Percentiles rank a stretch among this genome's conserved stretches.
phyloP scores from a whole-genome alignment of 1,140 invertebrate species.

The Aphelinus certus region DNA sequence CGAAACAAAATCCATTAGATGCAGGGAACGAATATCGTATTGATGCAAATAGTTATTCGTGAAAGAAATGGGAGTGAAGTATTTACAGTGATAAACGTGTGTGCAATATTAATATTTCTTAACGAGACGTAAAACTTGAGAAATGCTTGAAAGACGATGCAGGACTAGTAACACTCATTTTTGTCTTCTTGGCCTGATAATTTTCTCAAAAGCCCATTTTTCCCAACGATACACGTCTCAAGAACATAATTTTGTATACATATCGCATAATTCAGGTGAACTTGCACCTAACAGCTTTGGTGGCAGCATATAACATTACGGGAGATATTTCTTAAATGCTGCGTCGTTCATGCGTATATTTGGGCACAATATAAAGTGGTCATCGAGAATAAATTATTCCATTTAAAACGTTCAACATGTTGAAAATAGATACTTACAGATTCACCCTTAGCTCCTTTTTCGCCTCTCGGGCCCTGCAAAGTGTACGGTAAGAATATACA shows the following conservation, averaged over 20 bases:
- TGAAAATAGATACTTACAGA: constrained; percentile 74
- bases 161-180: not conserved
- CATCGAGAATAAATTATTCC: too few species aligned
- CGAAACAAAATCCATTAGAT: constrained; percentile 22
- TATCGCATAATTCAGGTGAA: not conserved
- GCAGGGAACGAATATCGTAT: not conserved
- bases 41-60: constrained; percentile 27
- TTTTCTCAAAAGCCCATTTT: not conserved
- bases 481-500: not conserved
- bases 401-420: not conserved
- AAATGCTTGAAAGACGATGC: constrained; percentile 36
- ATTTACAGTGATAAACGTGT: not conserved
- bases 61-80: not conserved
- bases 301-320: constrained; percentile 57
- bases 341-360: constrained; percentile 33
- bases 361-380: too few species aligned
- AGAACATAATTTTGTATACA: too few species aligned
- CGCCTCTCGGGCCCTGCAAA: constrained; percentile 81
- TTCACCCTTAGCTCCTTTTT: constrained; percentile 88
- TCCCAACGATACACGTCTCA: too few species aligned
- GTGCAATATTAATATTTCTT: not conserved
- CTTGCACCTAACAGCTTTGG: constrained; percentile 40
- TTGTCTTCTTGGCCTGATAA: not conserved
- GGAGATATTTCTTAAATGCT: constrained; percentile 22
- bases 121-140: constrained; percentile 2